Base-by-base conservation (phyloP, 2,797 vertebrate species). In the Limosa lapponica region DNA sequence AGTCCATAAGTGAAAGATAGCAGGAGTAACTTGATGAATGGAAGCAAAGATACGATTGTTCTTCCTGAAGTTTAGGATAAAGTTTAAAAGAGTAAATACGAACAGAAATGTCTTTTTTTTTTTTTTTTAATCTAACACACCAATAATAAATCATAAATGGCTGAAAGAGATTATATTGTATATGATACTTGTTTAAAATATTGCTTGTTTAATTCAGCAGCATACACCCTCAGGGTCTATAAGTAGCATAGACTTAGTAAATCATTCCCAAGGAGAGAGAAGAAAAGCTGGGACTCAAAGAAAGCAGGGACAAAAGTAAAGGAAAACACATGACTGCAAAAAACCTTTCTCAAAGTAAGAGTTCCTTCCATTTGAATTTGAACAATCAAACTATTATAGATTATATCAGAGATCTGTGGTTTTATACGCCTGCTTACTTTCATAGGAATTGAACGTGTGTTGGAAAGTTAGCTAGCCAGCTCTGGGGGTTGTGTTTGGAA, bases 1-100 rank as follows among this genome's bases (percentile, higher is more conserved):
- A 91, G 22, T 43, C 37, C 7, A 3, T 37, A 85, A 66, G 27
- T 65, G 54, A 91, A 86, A 94, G 93, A 93, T 61, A 43, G 16
- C 19, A 74, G 34, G 27, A 90, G 82, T 82, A 65, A 51, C 51
- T 69, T 69, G 39, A 69, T 46, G 36, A 81, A 82, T 72, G 11
- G 20, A 81, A 89, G 44, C 1, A 51, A 85, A 93, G 34, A 49
- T 61, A 52, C 8, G 8, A 62, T 49, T 89, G 7, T 49, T 92
- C 37, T 82, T 24, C 41, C 27, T 61, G 24, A 85, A 70, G 18
- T 82, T 79, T 77, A 82, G 10, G 13, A 58, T 65, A 12, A 85
- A 87, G 3, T 61, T 83, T 67, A 73, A 93, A 52, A 71, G 41
- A 77, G 6, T 70, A 90, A 75, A 90, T 41, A 39, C 0, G 1